These are phyloP conservation scores for Netelia fuscicornis DNA, from an alignment of 2,888 invertebrate genomes.

Conservation along the genomic window DNA sequence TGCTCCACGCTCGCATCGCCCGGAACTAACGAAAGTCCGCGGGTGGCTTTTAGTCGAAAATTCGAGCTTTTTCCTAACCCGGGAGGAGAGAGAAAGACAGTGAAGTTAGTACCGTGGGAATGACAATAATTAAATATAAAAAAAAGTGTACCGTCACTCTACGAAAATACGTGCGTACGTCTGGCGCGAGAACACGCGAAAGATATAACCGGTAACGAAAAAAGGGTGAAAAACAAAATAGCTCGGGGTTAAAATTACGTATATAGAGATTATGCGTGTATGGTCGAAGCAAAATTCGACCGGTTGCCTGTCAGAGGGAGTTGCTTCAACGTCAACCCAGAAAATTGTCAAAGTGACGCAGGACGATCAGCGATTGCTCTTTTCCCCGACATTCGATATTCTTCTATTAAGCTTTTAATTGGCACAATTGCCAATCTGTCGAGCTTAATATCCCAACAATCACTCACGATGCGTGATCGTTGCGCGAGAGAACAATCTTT, in stretches of 20 bases:
- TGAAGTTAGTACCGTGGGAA: neutral
- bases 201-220: constrained; percentile 34
- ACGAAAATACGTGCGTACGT: constrained; percentile 16
- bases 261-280: neutral
- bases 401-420: constrained; percentile 54
- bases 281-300: neutral
- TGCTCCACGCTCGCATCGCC: constrained; percentile 39
- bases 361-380: neutral
- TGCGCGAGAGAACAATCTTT: constrained; percentile 2
- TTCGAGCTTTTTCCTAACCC: neutral
- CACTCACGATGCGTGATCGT: constrained; percentile 26
- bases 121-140: neutral
- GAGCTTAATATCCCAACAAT: constrained; percentile 50
- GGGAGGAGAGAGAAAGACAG: neutral
- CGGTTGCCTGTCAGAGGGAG: neutral
- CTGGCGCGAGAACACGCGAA: constrained; percentile 25
- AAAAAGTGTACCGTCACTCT: neutral
- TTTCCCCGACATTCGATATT: neutral
- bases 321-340: constrained; percentile 4
- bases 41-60: constrained; percentile 21
- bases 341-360: constrained; percentile 1
- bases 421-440: constrained; percentile 46
- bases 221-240: constrained; percentile 13
- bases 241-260: constrained; percentile 26
- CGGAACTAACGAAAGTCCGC: constrained; percentile 52